Evolutionary conservation across 37 sponge, comb jelly and placozoan species (phyloP).

Genomic region (Dysidea cf. avara): DNA sequence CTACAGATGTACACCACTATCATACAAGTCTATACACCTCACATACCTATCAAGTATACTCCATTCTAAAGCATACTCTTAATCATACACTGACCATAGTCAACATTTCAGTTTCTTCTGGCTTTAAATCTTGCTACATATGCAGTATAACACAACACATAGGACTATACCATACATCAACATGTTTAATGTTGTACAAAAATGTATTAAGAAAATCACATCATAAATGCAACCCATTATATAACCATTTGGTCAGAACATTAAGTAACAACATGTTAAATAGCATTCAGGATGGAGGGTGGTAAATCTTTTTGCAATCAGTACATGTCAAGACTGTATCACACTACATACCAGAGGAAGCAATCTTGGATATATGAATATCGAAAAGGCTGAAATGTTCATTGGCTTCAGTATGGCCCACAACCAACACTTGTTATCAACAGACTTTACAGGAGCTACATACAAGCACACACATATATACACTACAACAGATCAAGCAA

Average conservation of each 20-base stretch:
- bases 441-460: conserved; percentile 57
- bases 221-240: too few relatives aligned
- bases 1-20: conserved; percentile 63
- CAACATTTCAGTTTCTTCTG: conserved; percentile 64
- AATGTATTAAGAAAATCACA: too few relatives aligned
- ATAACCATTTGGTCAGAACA: too few relatives aligned
- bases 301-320: too few relatives aligned
- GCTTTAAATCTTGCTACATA: conserved; percentile 59
- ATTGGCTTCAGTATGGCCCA: conserved; percentile 40
- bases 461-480: background rate
- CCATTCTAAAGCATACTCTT: conserved; percentile 61
- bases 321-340: background rate
- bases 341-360: conserved; percentile 49
- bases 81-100: conserved; percentile 71
- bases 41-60: conserved; percentile 43
- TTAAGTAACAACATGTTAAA: background rate
- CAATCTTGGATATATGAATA: conserved; percentile 83
- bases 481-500: background rate
- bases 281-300: background rate
- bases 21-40: too few relatives aligned
- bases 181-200: too few relatives aligned
- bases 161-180: too few relatives aligned
- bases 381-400: conserved; percentile 24
- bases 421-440: conserved; percentile 83
- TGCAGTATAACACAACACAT: conserved; percentile 3